phyloP scores from a whole-genome alignment of 2,113 vertebrate genomes.

The Boleophthalmus pectinirostris region DNA sequence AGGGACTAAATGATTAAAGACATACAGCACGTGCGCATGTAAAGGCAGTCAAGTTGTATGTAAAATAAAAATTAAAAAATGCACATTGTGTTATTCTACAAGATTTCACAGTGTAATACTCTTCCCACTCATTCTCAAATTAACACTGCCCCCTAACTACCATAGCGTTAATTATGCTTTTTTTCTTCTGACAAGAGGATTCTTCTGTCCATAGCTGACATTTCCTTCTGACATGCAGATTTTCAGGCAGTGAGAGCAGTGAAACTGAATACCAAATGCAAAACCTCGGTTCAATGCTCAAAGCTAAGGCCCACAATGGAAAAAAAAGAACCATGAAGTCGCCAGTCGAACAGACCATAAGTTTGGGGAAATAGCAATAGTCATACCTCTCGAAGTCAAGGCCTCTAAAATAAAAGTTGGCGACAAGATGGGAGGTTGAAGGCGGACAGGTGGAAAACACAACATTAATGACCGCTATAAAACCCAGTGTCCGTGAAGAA shows the following conservation, averaged over 20 bases:
- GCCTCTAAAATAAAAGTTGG: neutral
- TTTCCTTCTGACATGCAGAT: neutral
- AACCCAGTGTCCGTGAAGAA: slow-evolving; percentile 27
- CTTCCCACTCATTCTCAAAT: too few species aligned
- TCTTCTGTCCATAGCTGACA: neutral
- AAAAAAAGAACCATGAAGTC: neutral
- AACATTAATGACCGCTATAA: slow-evolving; percentile 31
- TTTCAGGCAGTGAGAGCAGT: neutral
- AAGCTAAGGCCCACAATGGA: neutral
- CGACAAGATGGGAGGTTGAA: neutral
- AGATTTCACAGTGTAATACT: too few species aligned
- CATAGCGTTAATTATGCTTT: neutral
- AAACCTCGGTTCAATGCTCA: slow-evolving; percentile 2
- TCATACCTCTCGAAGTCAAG: neutral
- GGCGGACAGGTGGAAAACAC: slow-evolving; percentile 29
- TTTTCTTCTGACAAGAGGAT: neutral
- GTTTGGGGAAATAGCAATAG: neutral
- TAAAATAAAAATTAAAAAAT: too few species aligned
- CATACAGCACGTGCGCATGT: too few species aligned
- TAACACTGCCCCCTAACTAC: too few species aligned
- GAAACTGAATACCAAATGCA: slow-evolving; percentile 2
- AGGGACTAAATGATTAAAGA: too few species aligned
- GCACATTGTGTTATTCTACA: too few species aligned
- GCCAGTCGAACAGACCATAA: neutral
- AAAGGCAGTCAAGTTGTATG: too few species aligned